Evolutionary conservation across 1,140 invertebrate genomes (phyloP).

Genomic region (Scylla paramamosain): DNA sequence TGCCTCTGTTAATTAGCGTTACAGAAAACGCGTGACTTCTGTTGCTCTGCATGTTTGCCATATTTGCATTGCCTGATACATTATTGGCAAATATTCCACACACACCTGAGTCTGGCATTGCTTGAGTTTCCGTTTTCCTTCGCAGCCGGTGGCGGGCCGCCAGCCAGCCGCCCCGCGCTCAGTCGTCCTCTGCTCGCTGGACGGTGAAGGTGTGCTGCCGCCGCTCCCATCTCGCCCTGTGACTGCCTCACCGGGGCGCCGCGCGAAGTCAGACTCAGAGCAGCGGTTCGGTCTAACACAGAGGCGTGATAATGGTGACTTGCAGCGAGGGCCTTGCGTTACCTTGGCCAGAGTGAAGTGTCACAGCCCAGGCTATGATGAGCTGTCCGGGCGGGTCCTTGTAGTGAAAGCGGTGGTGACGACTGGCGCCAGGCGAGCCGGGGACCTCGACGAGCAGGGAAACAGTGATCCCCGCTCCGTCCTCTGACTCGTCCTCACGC

Average conservation of each 20-base stretch:
- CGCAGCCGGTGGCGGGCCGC: neutral
- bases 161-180: neutral
- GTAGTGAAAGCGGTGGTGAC: conserved; percentile 10
- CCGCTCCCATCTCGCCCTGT: neutral
- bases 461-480: neutral
- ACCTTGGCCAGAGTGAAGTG: neutral
- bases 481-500: neutral
- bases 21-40: no score
- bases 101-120: conserved; percentile 24
- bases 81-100: neutral
- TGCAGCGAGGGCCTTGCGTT: neutral
- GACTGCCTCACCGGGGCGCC: neutral
- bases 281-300: neutral
- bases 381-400: neutral
- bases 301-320: neutral
- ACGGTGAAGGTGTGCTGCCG: neutral
- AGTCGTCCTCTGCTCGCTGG: neutral
- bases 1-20: no score
- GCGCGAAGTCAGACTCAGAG: neutral
- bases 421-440: conserved; percentile 1
- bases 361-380: neutral
- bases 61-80: neutral
- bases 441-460: conserved; percentile 7
- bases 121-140: conserved; percentile 45
- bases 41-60: no score